phyloP scores from a whole-genome alignment of 2,113 vertebrate genomes.

The Paralichthys olivaceus region DNA sequence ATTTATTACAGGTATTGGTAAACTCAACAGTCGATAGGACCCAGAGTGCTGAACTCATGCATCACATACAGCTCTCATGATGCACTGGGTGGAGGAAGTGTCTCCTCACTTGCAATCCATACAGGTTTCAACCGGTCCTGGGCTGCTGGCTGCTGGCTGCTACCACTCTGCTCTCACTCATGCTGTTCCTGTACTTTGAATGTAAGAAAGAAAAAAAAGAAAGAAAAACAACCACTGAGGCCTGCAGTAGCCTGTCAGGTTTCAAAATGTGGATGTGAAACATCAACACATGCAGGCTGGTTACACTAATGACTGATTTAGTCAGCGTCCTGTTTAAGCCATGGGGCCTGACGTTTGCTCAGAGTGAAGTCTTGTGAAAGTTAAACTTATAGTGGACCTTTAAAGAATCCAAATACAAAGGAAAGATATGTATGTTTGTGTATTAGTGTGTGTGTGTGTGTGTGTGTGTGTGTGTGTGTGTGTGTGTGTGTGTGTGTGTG shows the following conservation, averaged over 20 bases:
- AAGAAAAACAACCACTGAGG: constrained; percentile 4
- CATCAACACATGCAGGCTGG: constrained; percentile 3
- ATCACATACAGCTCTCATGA: constrained; percentile 60
- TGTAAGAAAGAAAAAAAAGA: constrained; percentile 14
- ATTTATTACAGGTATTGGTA: not conserved
- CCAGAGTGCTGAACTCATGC: constrained; percentile 39
- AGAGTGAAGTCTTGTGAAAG: constrained; percentile 1
- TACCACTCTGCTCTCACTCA: constrained; percentile 41
- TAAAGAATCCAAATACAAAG: constrained; percentile 6
- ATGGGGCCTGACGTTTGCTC: constrained; percentile 1
- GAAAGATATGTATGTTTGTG: not conserved
- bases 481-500: not conserved
- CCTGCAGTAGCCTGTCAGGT: constrained; percentile 10
- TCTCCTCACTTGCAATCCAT: constrained; percentile 64
- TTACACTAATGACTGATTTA: not conserved
- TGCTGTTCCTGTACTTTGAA: constrained; percentile 56
- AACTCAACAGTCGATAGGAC: constrained; percentile 56
- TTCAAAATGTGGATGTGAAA: constrained; percentile 14
- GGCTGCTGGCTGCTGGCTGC: constrained; percentile 69
- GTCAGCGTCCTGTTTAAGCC: constrained; percentile 7
- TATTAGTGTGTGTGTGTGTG: not conserved
- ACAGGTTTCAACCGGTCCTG: constrained; percentile 80
- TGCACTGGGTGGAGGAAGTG: constrained; percentile 68
- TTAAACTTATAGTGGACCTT: not conserved
- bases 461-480: not conserved